A percentile compares a stretch with the other conserved stretches of the same genome.
These are phyloP conservation scores for Chelon labrosus DNA, from an alignment of 2,797 vertebrate genomes.

Conservation along the genomic window DNA sequence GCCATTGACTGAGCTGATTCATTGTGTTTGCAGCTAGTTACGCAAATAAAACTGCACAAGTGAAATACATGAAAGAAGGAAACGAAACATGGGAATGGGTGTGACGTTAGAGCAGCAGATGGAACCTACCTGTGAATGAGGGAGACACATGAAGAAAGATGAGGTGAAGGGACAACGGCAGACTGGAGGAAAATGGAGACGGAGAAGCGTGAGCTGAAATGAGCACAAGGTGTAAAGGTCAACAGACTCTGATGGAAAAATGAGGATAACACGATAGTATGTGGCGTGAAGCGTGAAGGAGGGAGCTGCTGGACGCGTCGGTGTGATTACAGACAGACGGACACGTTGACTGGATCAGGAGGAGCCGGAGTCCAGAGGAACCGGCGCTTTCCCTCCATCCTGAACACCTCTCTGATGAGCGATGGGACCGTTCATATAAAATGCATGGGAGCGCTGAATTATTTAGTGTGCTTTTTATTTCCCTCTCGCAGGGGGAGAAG, in stretches of 20 bases:
- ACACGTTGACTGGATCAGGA: slow-evolving; percentile 35
- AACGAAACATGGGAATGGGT: not conserved
- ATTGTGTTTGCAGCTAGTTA: too few species aligned
- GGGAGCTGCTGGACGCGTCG: slow-evolving; percentile 18
- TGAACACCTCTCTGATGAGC: slow-evolving; percentile 56
- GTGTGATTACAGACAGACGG: slow-evolving; percentile 28
- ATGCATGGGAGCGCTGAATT: slow-evolving; percentile 79
- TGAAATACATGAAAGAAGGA: too few species aligned
- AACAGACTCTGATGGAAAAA: slow-evolving; percentile 52
- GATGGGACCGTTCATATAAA: slow-evolving; percentile 73
- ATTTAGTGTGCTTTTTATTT: slow-evolving; percentile 78
- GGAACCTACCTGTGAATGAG: slow-evolving; percentile 65
- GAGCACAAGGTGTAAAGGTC: slow-evolving; percentile 68
- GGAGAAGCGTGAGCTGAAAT: slow-evolving; percentile 61
- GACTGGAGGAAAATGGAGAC: slow-evolving; percentile 59
- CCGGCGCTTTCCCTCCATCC: slow-evolving; percentile 8
- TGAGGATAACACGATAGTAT: slow-evolving; percentile 20
- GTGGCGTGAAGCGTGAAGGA: slow-evolving; percentile 31
- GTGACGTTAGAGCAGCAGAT: slow-evolving; percentile 2
- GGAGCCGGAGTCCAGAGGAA: slow-evolving; percentile 32
- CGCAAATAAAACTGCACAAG: too few species aligned
- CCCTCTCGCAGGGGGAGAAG: slow-evolving; percentile 48
- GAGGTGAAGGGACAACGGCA: slow-evolving; percentile 57
- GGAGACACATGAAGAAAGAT: slow-evolving; percentile 60
- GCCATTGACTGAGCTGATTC: too few species aligned